Base-by-base conservation (phyloP, 2,113 vertebrate genomes). In the Madoqua kirkii region DNA sequence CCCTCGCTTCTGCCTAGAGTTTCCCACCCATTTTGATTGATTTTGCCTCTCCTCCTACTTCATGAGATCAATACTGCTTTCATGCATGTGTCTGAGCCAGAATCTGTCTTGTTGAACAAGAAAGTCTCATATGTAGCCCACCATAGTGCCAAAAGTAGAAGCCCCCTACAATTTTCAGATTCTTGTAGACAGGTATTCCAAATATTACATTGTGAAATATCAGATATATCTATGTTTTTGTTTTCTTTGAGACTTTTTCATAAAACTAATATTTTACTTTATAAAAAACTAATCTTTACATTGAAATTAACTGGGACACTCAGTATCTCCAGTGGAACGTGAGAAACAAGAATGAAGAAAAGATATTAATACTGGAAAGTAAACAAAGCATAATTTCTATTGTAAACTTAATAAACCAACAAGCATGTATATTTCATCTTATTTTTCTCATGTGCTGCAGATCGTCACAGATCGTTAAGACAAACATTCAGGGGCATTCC, bases 331-430 rank as follows among this genome's bases (percentile, higher is more conserved):
- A 82, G 29, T 74, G 74, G 8, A 31, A 89, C 48, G 60, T 71
- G 74, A 76, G 55, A 95, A 90, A 74, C 16, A 29, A 86, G 29
- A 89, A 88, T 78, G 48, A 93, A 94, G 64, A 76, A 85, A 74
- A 27, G 7, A 57, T 86, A 45, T 71, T 90, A 86, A 79, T 54
- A 52, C 29, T 76, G 81, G 67, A 48, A 97, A 89, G 79, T 82
- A 86, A 79, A 92, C 40, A 88, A 91, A 33, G 33, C 62, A 36
- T 64, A 67, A 67, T 94, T 92, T 92, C n/a, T 71, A 6, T 71
- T 71, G 12, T 87, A 91, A 99, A 48, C 19, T 71, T 67, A 90
- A 40, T 83, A 91, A 99, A 40, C 25, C 62, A 94, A 14, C 23
- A 91, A 29, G 17, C 40, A 84, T 55, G 1, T 78, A 43, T 57